Base-by-base conservation (phyloP, 1,140 invertebrate species). In the Zaprionus taronus region DNA sequence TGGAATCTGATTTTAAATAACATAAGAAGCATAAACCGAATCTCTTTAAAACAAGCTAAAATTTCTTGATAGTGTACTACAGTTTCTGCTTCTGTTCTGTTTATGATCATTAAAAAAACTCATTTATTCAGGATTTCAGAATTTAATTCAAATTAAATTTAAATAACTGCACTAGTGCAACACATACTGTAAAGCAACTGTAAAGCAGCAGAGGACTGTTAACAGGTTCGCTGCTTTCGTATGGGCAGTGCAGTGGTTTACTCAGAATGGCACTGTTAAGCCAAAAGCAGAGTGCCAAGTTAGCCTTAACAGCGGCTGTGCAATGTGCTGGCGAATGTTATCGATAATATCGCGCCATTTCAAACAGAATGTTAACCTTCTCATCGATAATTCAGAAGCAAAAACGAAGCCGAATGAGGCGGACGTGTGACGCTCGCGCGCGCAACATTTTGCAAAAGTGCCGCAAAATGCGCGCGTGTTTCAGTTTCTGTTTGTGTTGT, bases 391-490 rank as follows among this genome's bases (percentile, higher is more conserved):
- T 36, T 74, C 49, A 74, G 72, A 74, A 74, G 65, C 72, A 69
- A 74, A 69, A 74, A 74, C 72, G 72, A 62, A 74, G 65, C 72
- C 66, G 72, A 74, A 70, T 70, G 72, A 74, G 66, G 66, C 53
- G 72, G 67, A 75, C 53, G 72, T 75, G 67, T 75, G 67, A 71
- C 60, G 67, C 72, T 75, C 72, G 72, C 72, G 67, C 72, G 72
- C 72, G 72, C 72, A 64, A 53, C 38, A 75, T 70, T 74, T 75
- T 75, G 72, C 72, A 62, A 56, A 36, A 74, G 65, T 74, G 72
- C 72, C 72, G 72, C 66, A 69, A 74, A 74, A 70, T 74, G 72
- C 67, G 72, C 67, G 72, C 72, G 72, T 75, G 67, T 75, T 75
- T 75, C 67, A 75, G 67, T 75, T 75, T 70, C 72, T 38, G 66